These are phyloP conservation scores for Malacosoma neustria DNA, from an alignment of 2,888 invertebrate species.

Conservation along the genomic window DNA sequence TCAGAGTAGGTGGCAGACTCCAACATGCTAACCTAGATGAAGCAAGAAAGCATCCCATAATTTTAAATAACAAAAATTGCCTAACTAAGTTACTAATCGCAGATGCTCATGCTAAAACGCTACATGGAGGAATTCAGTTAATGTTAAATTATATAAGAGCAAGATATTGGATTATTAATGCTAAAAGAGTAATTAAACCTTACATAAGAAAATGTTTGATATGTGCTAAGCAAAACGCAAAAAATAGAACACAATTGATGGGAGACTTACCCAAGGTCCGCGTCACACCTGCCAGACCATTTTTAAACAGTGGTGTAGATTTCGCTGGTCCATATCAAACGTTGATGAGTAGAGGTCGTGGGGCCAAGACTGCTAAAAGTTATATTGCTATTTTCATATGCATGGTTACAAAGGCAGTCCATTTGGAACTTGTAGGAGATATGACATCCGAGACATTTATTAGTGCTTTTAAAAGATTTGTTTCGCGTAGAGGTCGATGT, in stretches of 20 bases:
- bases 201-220: too few relatives aligned
- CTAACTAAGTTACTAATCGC: neutral
- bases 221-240: too few relatives aligned
- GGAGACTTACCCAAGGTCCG: constrained; percentile 2
- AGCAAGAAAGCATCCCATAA: neutral
- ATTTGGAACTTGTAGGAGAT: constrained; percentile 11
- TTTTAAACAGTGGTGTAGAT: constrained; percentile 9
- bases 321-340: constrained; percentile 10
- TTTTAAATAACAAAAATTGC: neutral
- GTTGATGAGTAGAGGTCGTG: constrained; percentile 4
- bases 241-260: too few relatives aligned
- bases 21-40: neutral
- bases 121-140: constrained; percentile 4
- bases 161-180: too few relatives aligned
- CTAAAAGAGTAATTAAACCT: too few relatives aligned
- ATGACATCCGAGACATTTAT: constrained; percentile 10
- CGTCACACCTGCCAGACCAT: constrained; percentile 7
- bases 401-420: constrained; percentile 10
- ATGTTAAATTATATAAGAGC: constrained; percentile 2
- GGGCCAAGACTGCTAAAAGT: constrained; percentile 1
- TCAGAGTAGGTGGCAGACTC: neutral
- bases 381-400: constrained; percentile 10
- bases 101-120: constrained; percentile 2
- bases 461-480: constrained; percentile 12
- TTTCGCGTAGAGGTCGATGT: constrained; percentile 10